Evolutionary conservation across 2,113 vertebrate genomes (phyloP).

Genomic region (Pycnonotus jocosus): DNA sequence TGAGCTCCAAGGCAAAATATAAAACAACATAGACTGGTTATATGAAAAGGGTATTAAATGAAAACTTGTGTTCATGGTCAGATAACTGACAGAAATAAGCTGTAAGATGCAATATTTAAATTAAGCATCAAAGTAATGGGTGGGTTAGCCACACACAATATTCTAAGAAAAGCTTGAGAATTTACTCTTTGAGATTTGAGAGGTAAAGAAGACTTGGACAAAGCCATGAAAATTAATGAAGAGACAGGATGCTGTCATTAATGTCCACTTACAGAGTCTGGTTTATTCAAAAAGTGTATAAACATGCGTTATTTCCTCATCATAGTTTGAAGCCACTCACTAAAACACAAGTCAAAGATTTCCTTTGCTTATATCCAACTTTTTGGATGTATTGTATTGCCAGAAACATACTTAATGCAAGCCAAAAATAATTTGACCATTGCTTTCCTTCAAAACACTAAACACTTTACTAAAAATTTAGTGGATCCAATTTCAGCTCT

Average conservation of each 20-base stretch:
- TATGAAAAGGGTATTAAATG: constrained; percentile 28
- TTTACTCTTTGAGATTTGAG: constrained; percentile 18
- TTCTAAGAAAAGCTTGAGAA: constrained; percentile 39
- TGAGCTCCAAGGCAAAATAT: constrained; percentile 60
- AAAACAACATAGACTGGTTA: constrained; percentile 65
- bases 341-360: constrained; percentile 64
- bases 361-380: constrained; percentile 57
- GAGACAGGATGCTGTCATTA: constrained; percentile 75
- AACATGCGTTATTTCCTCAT: constrained; percentile 69
- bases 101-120: constrained; percentile 20
- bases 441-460: constrained; percentile 54
- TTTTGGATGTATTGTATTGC: constrained; percentile 49
- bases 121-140: constrained; percentile 13
- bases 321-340: constrained; percentile 54
- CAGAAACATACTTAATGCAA: constrained; percentile 51
- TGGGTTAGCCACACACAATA: constrained; percentile 52
- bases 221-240: constrained; percentile 70
- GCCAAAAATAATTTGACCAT: constrained; percentile 54
- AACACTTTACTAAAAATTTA: constrained; percentile 44
- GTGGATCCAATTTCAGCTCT: constrained; percentile 46
- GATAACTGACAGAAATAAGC: constrained; percentile 9
- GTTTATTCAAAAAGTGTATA: constrained; percentile 77
- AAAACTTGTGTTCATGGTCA: constrained; percentile 11
- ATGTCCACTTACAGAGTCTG: constrained; percentile 78
- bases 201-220: constrained; percentile 55